Percentiles rank a stretch among this genome's conserved stretches.
phyloP scores from a whole-genome alignment of 1,140 invertebrate species.

The Heliconius eleuchia region DNA sequence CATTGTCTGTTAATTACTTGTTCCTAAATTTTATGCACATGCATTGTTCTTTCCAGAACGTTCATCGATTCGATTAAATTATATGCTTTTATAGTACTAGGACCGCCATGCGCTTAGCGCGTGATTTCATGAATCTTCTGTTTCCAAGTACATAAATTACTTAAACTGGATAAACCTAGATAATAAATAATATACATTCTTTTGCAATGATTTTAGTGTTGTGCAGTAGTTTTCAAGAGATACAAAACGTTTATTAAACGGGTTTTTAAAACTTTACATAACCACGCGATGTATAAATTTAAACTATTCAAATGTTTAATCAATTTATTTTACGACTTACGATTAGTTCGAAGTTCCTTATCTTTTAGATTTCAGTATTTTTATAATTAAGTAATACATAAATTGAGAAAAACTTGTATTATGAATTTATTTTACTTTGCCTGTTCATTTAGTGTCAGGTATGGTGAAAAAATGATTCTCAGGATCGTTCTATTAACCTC shows the following conservation, averaged over 20 bases:
- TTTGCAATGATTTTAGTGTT: too few species aligned
- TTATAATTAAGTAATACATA: too few species aligned
- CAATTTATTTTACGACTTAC: too few species aligned
- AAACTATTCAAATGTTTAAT: not conserved
- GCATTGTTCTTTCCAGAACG: slow-evolving; percentile 31
- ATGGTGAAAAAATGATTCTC: too few species aligned
- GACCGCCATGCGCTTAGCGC: slow-evolving; percentile 39
- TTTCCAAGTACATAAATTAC: not conserved
- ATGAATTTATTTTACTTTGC: too few species aligned
- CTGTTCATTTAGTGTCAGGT: too few species aligned
- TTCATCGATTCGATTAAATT: slow-evolving; percentile 31
- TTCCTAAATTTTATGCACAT: not conserved
- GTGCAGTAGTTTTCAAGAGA: too few species aligned
- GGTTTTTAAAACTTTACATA: not conserved
- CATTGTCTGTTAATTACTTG: not conserved
- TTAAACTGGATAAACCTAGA: not conserved
- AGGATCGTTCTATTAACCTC: too few species aligned
- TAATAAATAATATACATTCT: too few species aligned
- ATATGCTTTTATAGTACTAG: slow-evolving; percentile 14
- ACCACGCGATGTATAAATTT: not conserved
- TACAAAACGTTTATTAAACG: not conserved
- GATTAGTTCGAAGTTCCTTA: too few species aligned
- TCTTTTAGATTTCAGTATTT: too few species aligned
- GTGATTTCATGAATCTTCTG: slow-evolving; percentile 8
- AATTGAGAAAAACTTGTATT: too few species aligned